Base-by-base conservation (phyloP, 2,797 vertebrate genomes). In the Mustela erminea region DNA sequence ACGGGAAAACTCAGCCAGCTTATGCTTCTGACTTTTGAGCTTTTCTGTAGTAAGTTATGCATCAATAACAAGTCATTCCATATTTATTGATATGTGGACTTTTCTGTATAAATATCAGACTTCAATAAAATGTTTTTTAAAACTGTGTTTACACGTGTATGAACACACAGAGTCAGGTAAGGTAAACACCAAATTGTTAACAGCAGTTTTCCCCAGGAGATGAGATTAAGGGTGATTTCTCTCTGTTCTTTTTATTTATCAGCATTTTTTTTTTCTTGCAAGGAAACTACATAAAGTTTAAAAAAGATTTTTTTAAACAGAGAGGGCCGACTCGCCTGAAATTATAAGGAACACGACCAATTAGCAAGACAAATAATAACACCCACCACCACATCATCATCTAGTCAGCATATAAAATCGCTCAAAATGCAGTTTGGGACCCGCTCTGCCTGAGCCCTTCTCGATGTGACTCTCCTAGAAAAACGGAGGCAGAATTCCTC, bases 401-500 rank as follows among this genome's bases (percentile, higher is more conserved):
- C 38, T 27, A 8, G 41, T 90, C 84, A 58, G 58, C 46, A 52
- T 56, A 94, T 12, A 25, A 72, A 46, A 86, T 13, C 9, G 1
- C 77, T 38, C 18, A 23, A 21, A 21, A 56, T 2, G 38, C 25
- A 72, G 58, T 17, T 4, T 38, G 68, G 91, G 96, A 72, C 66
- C 87, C 56, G 35, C 35, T 46, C 75, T 5, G 0, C 49, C 81
- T 86, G 86, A 89, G 41, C 49, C 85, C 83, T 91, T 97, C 60
- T 18, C 83, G 90, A 21, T 7, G 0, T 2, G 49, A 5, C 95
- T 96, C 92, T 97, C 97, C 91, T 46, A 81, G 94, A 97, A 98
- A 98, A 95, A 68, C 27, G 1, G 87, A 96, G 93, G 96, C 97
- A 92, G 93, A 72, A 92, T 58, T 83, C 52, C 75, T 93, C 96